Percentiles rank a stretch among this genome's conserved stretches.
Evolutionary conservation across 1,140 invertebrate species (phyloP).

Genomic region (Drosophila tristis): DNA sequence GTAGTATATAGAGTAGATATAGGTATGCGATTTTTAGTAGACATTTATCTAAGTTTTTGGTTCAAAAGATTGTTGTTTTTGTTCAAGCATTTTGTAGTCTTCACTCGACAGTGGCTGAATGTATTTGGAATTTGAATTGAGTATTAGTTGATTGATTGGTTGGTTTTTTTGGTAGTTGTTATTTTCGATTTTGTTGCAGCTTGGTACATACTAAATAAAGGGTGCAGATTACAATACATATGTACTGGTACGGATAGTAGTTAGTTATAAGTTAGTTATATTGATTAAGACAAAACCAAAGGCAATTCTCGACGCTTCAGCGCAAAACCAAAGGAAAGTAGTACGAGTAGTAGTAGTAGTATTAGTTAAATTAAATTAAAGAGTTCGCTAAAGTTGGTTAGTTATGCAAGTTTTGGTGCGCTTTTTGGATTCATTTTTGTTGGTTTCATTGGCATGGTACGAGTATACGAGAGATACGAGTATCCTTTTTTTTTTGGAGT

Average conservation of each 20-base stretch:
- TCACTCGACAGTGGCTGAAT: conserved; percentile 70
- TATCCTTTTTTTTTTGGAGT: conserved; percentile 42
- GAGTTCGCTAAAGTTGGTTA: conserved; percentile 43
- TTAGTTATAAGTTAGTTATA: conserved; percentile 26
- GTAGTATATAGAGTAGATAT: conserved; percentile 50
- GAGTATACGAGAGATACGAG: conserved; percentile 54
- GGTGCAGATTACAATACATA: conserved; percentile 76
- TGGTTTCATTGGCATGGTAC: conserved; percentile 50
- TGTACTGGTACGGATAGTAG: conserved; percentile 54
- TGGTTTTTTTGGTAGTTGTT: conserved; percentile 47
- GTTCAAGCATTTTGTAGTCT: conserved; percentile 67
- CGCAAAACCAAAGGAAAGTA: conserved; percentile 50
- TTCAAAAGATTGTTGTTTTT: conserved; percentile 44
- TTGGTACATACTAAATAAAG: conserved; percentile 75
- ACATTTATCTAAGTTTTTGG: conserved; percentile 72
- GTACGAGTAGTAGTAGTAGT: conserved; percentile 1
- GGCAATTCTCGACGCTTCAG: conserved; percentile 22
- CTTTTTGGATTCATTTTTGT: conserved; percentile 19
- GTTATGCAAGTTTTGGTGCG: conserved; percentile 52
- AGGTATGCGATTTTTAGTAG: conserved; percentile 71
- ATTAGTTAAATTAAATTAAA: conserved; percentile 33
- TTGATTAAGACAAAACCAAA: conserved; percentile 48
- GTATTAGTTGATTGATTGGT: conserved; percentile 33
- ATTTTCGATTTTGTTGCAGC: conserved; percentile 66
- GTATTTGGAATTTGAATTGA: conserved; percentile 51